Percentiles rank a stretch among this genome's conserved stretches.
Conservation (phyloP, 2,797 vertebrate species). For the Sarcoramphus papa region DNA sequence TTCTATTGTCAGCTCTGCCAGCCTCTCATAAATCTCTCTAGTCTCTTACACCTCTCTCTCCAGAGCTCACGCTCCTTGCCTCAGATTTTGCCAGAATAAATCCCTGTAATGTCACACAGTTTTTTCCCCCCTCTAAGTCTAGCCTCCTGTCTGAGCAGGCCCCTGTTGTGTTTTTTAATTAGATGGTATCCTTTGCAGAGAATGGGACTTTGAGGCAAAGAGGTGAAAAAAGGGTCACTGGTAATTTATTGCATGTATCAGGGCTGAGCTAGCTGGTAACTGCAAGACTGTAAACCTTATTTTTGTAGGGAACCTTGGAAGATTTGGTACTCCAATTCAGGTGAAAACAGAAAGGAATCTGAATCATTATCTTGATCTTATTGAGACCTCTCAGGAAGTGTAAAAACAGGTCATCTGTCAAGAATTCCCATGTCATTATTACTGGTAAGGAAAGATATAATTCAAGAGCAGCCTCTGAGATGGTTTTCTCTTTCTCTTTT, state of each 20-base stretch:
- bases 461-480: neutral
- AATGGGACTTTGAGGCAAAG: neutral
- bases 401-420: neutral
- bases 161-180: conserved; percentile 38
- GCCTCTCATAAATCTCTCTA: neutral
- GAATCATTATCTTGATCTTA: neutral
- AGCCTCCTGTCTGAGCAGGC: neutral
- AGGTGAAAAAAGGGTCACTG: conserved; percentile 11
- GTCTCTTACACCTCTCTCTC: neutral
- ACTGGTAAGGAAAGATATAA: neutral
- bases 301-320: neutral
- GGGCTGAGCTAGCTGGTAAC: neutral
- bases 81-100: conserved; percentile 13
- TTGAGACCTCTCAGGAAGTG: neutral
- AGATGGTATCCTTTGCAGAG: neutral
- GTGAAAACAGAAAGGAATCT: neutral
- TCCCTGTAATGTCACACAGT: neutral
- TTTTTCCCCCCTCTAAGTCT: neutral
- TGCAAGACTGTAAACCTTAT: neutral
- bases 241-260: neutral
- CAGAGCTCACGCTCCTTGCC: neutral
- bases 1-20: neutral
- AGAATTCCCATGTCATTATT: neutral
- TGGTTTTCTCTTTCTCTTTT: neutral
- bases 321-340: neutral